Base-by-base conservation (phyloP, 2,113 vertebrate genomes). In the Neoarius graeffei region DNA sequence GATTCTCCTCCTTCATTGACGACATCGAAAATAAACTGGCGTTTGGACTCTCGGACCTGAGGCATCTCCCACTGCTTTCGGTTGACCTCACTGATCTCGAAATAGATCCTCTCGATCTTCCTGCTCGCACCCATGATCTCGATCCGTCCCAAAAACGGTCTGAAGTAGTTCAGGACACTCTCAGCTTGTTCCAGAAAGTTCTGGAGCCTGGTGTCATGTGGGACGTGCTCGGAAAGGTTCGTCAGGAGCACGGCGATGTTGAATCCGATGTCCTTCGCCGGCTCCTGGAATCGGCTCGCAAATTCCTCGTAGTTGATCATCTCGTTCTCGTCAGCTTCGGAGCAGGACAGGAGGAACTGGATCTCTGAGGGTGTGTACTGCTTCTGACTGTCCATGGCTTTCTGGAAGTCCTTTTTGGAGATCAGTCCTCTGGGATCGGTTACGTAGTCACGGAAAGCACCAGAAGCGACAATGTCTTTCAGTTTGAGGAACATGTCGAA, bases 401-500 rank as follows among this genome's bases (percentile, higher is more conserved):
- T 99, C 92, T 99, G 98, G 94, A 99, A 99, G 77, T 99, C 98
- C 93, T 99, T 99, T 93, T 98, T 98, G 92, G 98, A 99, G 93
- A 99, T 99, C 67, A 99, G 95, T 0, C 98, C 98, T 0, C 98
- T 95, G 1, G 97, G 97, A 84, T 99, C 98, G 0, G 97, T 96
- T 87, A 99, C 94, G 0, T 97, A 99, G 91, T 98, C 97, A 19
- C 95, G 96, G 94, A 99, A 99, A 64, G 98, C 98, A 9, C 99
- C 98, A 0, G 98, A 99, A 0, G 96, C 95, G 62, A 98, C 97
- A 2, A 99, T 99, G 95, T 99, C 98, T 86, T 98, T 97, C 84
- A 99, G 96, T 91, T 99, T 99, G 15, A 99, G 96, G 94, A 99
- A 99, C 97, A 98, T 99, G 94, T 99, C 98, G 1, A 99, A 99